phyloP scores from a whole-genome alignment of 2,888 invertebrate species.

The Drosophila nr. fundita region DNA sequence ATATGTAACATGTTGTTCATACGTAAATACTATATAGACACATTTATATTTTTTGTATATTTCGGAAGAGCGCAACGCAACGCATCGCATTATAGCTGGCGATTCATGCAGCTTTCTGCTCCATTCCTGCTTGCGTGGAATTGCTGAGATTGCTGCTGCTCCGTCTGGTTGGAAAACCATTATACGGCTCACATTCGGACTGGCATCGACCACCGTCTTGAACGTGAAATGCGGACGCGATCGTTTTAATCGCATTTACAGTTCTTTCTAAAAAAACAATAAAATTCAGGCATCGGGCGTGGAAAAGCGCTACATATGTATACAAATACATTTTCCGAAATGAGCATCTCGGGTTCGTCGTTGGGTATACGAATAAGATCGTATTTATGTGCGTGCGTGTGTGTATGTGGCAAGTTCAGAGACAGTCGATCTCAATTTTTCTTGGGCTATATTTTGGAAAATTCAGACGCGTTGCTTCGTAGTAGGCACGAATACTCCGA shows the following conservation, averaged over 20 bases:
- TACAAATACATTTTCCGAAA: constrained; percentile 30
- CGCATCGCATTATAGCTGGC: constrained; percentile 79
- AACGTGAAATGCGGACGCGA: constrained; percentile 13
- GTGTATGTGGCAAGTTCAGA: constrained; percentile 73
- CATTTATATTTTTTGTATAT: constrained; percentile 20
- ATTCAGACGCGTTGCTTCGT: constrained; percentile 67
- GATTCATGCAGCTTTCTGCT: constrained; percentile 59
- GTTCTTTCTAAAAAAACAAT: constrained; percentile 83
- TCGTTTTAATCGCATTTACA: constrained; percentile 79
- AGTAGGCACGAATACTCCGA: constrained; percentile 74
- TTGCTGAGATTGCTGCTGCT: constrained; percentile 37
- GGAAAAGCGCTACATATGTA: constrained; percentile 68
- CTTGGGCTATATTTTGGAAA: constrained; percentile 77
- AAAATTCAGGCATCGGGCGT: constrained; percentile 71
- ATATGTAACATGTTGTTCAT: constrained; percentile 21
- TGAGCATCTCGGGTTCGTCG: constrained; percentile 50
- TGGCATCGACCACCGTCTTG: constrained; percentile 38
- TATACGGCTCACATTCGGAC: constrained; percentile 73
- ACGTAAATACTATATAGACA: constrained; percentile 14
- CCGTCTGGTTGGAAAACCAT: constrained; percentile 70
- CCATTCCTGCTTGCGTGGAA: constrained; percentile 28
- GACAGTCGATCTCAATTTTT: constrained; percentile 56
- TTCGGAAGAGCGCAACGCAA: constrained; percentile 70
- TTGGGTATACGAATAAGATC: constrained; percentile 6
- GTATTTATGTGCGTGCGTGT: constrained; percentile 7